Conservation (phyloP, 2,888 invertebrate genomes). For the Parapristionchus giblindavisi region DNA sequence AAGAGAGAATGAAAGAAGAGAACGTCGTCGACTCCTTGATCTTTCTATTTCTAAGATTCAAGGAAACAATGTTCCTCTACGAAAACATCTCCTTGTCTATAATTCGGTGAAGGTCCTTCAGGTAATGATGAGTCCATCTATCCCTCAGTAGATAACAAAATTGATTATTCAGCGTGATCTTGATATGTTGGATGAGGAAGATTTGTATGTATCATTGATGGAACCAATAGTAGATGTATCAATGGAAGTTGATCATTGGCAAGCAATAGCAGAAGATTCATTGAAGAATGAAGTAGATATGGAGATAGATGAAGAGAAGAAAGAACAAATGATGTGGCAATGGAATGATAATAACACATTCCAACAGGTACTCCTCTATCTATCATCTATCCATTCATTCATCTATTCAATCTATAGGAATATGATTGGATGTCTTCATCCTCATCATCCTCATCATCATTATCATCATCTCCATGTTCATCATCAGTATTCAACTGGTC, state of each 20-base stretch:
- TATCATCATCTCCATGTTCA: not conserved
- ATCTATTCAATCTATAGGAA: too few relatives aligned
- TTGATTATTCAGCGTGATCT: constrained; percentile 52
- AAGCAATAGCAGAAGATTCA: constrained; percentile 16
- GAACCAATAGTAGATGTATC: constrained; percentile 45
- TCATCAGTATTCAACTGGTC: constrained; percentile 15
- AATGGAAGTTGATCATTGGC: constrained; percentile 43
- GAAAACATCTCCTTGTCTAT: constrained; percentile 58
- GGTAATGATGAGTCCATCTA: constrained; percentile 42
- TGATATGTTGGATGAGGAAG: constrained; percentile 57
- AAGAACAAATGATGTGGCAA: constrained; percentile 13
- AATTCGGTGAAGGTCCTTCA: constrained; percentile 56
- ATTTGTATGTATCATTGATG: constrained; percentile 54
- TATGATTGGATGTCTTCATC: too few relatives aligned
- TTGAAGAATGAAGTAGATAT: not conserved
- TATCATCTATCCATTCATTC: too few relatives aligned
- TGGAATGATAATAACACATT: constrained; percentile 25
- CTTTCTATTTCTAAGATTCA: constrained; percentile 52
- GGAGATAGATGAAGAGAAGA: constrained; percentile 6
- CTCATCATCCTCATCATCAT: constrained; percentile 16
- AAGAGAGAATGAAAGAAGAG: constrained; percentile 53
- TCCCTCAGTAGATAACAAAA: not conserved
- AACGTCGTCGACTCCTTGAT: constrained; percentile 53
- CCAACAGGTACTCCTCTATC: too few relatives aligned
- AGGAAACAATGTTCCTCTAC: constrained; percentile 51